Evolutionary conservation across 2,888 invertebrate genomes (phyloP).

Genomic region (Pheosia gnoma): DNA sequence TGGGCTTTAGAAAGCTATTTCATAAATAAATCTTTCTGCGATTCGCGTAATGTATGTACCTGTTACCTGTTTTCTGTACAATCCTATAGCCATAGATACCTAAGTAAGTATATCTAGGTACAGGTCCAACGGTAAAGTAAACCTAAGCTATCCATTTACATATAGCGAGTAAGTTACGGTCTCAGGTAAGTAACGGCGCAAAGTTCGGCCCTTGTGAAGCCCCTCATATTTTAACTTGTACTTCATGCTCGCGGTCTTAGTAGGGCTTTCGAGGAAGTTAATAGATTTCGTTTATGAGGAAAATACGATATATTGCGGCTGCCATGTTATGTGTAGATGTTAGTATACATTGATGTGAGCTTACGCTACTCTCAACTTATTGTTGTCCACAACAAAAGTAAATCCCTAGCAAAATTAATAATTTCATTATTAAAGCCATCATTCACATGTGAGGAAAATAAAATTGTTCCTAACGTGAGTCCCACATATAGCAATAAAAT

Average conservation of each 20-base stretch:
- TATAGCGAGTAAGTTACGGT: constrained; percentile 36
- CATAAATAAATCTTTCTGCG: too few relatives aligned
- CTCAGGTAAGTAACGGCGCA: constrained; percentile 36
- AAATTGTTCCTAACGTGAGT: constrained; percentile 57
- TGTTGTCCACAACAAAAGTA: neutral
- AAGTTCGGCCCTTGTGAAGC: constrained; percentile 58
- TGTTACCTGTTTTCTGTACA: neutral
- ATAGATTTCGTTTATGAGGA: constrained; percentile 18
- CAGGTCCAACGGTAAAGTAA: constrained; percentile 29
- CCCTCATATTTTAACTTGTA: constrained; percentile 46
- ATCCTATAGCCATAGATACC: constrained; percentile 4
- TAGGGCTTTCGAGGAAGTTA: constrained; percentile 36
- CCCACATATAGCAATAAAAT: constrained; percentile 73
- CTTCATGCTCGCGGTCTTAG: constrained; percentile 33
- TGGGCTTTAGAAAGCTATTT: neutral
- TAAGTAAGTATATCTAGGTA: constrained; percentile 3
- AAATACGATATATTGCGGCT: constrained; percentile 3
- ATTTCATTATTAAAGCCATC: constrained; percentile 13
- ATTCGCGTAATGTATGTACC: neutral
- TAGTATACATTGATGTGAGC: neutral
- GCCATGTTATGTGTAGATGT: neutral
- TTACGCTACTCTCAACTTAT: neutral
- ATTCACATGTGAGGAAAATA: constrained; percentile 49
- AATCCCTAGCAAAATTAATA: neutral
- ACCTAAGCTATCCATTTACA: constrained; percentile 37